phyloP scores from a whole-genome alignment of 2,113 vertebrate species.

The Dicerorhinus sumatrensis region DNA sequence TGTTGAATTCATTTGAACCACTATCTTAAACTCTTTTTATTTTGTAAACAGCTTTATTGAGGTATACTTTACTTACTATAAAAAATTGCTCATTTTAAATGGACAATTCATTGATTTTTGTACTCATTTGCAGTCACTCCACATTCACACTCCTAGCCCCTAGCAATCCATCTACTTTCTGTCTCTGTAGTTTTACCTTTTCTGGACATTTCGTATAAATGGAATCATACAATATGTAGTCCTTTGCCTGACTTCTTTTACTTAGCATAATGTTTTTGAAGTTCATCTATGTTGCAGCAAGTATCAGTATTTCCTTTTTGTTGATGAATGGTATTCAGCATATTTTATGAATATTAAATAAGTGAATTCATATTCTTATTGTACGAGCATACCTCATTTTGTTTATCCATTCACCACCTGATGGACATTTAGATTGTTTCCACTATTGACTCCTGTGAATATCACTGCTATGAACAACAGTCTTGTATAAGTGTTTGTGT shows the following conservation, averaged over 20 bases:
- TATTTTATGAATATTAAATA: not conserved
- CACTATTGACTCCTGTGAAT: not conserved
- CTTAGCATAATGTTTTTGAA: slow-evolving; percentile 19
- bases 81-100: not conserved
- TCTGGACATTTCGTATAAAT: not conserved
- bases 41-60: not conserved
- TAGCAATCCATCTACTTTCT: not conserved
- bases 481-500: not conserved
- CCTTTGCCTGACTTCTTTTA: not conserved
- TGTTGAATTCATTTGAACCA: not conserved
- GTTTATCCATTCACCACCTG: not conserved
- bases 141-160: not conserved
- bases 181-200: not conserved
- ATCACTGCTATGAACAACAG: not conserved
- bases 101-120: not conserved
- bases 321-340: not conserved
- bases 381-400: not conserved
- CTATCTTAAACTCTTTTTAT: not conserved
- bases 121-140: not conserved
- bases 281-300: not conserved
- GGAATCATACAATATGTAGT: not conserved
- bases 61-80: not conserved
- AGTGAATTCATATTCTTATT: not conserved
- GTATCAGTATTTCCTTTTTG: not conserved
- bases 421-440: not conserved